phyloP scores from a whole-genome alignment of 1,140 invertebrate genomes.

The Meloidogyne exigua region DNA sequence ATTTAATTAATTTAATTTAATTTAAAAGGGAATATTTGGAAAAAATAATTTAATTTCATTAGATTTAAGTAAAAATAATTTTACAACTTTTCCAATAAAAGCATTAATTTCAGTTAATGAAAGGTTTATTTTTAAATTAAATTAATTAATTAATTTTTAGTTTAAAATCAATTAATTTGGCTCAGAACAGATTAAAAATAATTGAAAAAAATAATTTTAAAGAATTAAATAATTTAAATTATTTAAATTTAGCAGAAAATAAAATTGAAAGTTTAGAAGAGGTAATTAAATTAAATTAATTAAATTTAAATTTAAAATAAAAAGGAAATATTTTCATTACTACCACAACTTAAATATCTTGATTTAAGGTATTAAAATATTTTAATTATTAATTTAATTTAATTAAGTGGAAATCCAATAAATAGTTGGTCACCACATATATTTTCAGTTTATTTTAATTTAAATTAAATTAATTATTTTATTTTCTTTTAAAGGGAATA shows the following conservation, averaged over 20 bases:
- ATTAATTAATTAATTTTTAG: slow-evolving; percentile 27
- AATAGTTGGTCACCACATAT: slow-evolving; percentile 46
- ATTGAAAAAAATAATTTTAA: slow-evolving; percentile 30
- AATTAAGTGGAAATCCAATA: slow-evolving; percentile 40
- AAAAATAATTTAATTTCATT: slow-evolving; percentile 41
- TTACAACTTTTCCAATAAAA: slow-evolving; percentile 34
- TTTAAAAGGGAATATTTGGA: slow-evolving; percentile 49
- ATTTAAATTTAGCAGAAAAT: slow-evolving; percentile 38
- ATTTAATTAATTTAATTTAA: background rate
- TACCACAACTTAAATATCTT: background rate
- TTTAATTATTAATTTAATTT: slow-evolving; percentile 40
- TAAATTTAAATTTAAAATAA: background rate
- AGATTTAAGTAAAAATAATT: slow-evolving; percentile 40
- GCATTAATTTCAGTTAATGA: slow-evolving; percentile 38
- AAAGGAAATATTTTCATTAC: background rate
- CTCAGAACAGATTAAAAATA: slow-evolving; percentile 29
- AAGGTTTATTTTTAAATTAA: background rate
- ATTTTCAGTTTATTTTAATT: slow-evolving; percentile 29
- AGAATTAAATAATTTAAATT: slow-evolving; percentile 29
- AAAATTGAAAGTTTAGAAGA: slow-evolving; percentile 48
- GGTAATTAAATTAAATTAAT: slow-evolving; percentile 16
- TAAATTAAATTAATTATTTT: background rate
- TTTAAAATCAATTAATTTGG: slow-evolving; percentile 36
- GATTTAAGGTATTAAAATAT: slow-evolving; percentile 22
- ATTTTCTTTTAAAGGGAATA: slow-evolving; percentile 32